Evolutionary conservation across 2,797 vertebrate genomes (phyloP).

Genomic region (Myiotriccus ornatus): DNA sequence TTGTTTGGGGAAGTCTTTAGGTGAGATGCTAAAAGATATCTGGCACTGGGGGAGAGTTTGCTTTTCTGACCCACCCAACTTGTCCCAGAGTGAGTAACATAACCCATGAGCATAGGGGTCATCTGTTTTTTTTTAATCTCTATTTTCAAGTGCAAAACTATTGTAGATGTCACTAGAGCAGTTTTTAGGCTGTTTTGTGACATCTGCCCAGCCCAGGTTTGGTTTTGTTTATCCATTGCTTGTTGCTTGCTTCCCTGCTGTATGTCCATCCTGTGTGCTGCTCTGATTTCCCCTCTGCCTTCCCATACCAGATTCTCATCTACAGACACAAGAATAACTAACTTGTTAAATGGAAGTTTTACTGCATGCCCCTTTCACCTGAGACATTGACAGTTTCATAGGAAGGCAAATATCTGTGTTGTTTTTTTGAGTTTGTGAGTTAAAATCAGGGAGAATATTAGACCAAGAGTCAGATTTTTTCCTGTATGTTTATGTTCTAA

Average conservation of each 20-base stretch:
- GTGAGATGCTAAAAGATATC: not conserved
- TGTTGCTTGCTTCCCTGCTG: not conserved
- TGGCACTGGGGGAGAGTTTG: not conserved
- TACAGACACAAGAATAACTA: not conserved
- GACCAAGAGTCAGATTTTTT: not conserved
- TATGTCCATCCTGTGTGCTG: fast-evolving
- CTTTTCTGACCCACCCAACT: not conserved
- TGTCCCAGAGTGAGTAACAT: not conserved
- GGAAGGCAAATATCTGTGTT: not conserved
- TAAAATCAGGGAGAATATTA: not conserved
- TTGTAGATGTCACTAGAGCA: not conserved
- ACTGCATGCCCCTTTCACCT: not conserved
- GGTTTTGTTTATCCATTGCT: not conserved
- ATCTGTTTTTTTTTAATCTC: not conserved
- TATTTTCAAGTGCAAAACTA: not conserved
- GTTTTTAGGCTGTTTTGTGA: not conserved
- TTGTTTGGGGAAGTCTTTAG: not conserved
- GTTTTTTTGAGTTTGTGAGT: not conserved
- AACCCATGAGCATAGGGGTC: not conserved
- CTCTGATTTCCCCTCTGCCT: not conserved
- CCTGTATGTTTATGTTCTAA: not conserved
- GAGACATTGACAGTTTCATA: not conserved
- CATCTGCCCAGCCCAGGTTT: not conserved
- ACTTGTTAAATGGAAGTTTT: not conserved
- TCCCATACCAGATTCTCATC: not conserved